A percentile compares a stretch with the other conserved stretches of the same genome.
Evolutionary conservation across 2,113 vertebrate species (phyloP).

Genomic region (Oncorhynchus kisutch): DNA sequence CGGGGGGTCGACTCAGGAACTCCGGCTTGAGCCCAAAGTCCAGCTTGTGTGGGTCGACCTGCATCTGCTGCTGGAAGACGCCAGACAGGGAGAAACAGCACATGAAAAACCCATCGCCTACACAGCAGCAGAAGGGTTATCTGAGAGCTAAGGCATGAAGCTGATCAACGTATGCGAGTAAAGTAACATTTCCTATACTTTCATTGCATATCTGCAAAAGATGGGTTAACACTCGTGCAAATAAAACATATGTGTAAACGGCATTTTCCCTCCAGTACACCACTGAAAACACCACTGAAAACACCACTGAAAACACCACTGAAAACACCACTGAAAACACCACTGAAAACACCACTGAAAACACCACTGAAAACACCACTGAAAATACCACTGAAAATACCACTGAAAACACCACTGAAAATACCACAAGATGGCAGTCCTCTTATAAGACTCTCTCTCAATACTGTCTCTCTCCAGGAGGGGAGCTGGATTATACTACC

Average conservation of each 20-base stretch:
- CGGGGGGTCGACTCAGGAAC: constrained; percentile 92
- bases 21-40: constrained; percentile 97
- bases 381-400: background rate
- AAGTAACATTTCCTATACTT: no score
- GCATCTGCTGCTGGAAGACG: constrained; percentile 94
- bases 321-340: background rate
- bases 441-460: background rate
- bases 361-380: constrained; percentile 4
- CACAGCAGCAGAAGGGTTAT: no score
- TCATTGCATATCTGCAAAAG: no score
- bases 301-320: constrained; percentile 4
- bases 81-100: constrained; percentile 45
- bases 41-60: constrained; percentile 96
- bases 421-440: constrained; percentile 21
- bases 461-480: background rate
- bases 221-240: no score
- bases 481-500: no score
- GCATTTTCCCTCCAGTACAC: no score
- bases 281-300: background rate
- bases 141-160: no score
- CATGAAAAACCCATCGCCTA: constrained; percentile 40
- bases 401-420: background rate
- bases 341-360: constrained; percentile 6
- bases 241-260: no score
- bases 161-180: no score